A percentile compares a stretch with the other conserved stretches of the same genome.
Conservation (phyloP, 2,888 invertebrate species). For the Belgica antarctica region DNA sequence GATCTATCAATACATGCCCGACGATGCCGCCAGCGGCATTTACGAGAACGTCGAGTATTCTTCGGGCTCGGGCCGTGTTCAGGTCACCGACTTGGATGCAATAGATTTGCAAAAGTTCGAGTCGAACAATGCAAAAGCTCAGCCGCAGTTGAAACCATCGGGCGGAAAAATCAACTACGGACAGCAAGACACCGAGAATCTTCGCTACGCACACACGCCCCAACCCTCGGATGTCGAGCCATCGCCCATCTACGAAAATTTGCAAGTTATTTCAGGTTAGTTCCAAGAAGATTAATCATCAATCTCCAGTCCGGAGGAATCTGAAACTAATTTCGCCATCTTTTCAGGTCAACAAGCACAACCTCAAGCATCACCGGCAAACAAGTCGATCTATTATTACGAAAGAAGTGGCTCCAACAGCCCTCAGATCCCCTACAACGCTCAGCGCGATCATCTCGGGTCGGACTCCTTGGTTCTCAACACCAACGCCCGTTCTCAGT, state of each 20-base stretch:
- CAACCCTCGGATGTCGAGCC: conserved; percentile 58
- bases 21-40: conserved; percentile 23
- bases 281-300: background rate
- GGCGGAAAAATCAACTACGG: conserved; percentile 2
- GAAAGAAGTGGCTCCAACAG: conserved; percentile 46
- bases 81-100: conserved; percentile 40
- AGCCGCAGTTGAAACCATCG: conserved; percentile 30
- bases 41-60: conserved; percentile 42
- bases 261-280: conserved; percentile 58
- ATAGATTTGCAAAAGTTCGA: conserved; percentile 35
- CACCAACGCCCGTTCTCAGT: conserved; percentile 27
- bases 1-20: conserved; percentile 34
- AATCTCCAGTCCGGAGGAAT: conserved; percentile 41
- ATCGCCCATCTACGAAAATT: conserved; percentile 65
- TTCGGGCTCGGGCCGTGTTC: background rate
- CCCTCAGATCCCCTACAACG: conserved; percentile 47
- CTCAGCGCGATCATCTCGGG: conserved; percentile 42
- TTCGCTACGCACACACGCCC: conserved; percentile 55
- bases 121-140: conserved; percentile 42
- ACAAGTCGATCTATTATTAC: conserved; percentile 50
- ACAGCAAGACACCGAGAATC: conserved; percentile 8
- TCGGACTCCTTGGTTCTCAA: conserved; percentile 40
- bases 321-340: conserved; percentile 45
- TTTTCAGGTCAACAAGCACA: conserved; percentile 55
- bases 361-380: conserved; percentile 54